phyloP scores from a whole-genome alignment of 2,888 invertebrate species.

The Phyllotreta striolata region DNA sequence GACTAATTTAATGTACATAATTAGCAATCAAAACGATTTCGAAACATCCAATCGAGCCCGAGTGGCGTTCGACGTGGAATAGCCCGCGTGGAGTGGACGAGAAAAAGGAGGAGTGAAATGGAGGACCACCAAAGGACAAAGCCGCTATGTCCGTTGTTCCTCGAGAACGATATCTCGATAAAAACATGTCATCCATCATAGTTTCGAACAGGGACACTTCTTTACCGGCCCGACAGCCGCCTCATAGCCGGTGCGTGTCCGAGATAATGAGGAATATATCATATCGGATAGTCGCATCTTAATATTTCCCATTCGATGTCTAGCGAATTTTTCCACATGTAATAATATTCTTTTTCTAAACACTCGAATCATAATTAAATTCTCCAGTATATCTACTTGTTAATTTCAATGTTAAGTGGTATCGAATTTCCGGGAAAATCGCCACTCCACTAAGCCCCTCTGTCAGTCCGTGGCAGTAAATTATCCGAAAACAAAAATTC shows the following conservation, averaged over 20 bases:
- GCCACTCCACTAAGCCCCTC: too few relatives aligned
- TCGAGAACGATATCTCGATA: conserved; percentile 58
- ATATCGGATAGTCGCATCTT: conserved; percentile 50
- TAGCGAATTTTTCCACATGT: conserved; percentile 16
- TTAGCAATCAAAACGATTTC: conserved; percentile 33
- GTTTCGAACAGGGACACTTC: conserved; percentile 57
- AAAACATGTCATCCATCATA: conserved; percentile 60
- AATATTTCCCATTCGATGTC: conserved; percentile 15
- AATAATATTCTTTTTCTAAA: background rate
- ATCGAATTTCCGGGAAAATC: too few relatives aligned
- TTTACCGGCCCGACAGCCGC: conserved; percentile 60
- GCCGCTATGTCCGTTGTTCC: conserved; percentile 54
- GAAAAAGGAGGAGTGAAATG: conserved; percentile 24
- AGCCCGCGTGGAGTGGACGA: conserved; percentile 23
- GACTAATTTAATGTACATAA: conserved; percentile 31
- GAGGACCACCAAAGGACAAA: conserved; percentile 52
- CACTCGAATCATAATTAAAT: too few relatives aligned
- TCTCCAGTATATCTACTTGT: too few relatives aligned
- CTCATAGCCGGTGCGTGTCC: conserved; percentile 52
- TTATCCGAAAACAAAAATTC: conserved; percentile 10
- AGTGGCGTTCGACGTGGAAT: conserved; percentile 14
- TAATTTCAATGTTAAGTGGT: too few relatives aligned
- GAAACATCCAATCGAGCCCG: conserved; percentile 23
- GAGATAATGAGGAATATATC: conserved; percentile 53
- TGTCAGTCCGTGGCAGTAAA: background rate